Base-by-base conservation (phyloP, 2,113 vertebrate genomes). In the Oncorhynchus kisutch region DNA sequence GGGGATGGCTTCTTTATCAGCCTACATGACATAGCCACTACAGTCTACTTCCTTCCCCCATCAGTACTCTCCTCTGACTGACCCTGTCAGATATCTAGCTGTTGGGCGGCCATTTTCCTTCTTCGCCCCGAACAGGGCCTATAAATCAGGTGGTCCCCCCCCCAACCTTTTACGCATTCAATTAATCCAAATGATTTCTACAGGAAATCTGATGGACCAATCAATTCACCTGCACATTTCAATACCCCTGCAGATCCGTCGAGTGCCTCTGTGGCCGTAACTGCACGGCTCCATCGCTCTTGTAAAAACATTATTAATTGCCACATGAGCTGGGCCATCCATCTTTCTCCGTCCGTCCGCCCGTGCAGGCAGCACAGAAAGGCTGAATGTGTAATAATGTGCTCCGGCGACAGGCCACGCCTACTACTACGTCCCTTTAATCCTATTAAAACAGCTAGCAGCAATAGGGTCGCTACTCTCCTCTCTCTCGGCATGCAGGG, bases 251-350 rank as follows among this genome's bases (percentile, higher is more conserved):
- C 75, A 76, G 78, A 85, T 87, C 75, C 59, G 73, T 78, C 75
- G 59, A 18, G 16, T 39, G 27, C 27, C 67, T 29, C 29, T 18
- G 25, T 39, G 54, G 39, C 69, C 9, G 66, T 80, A 59, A 62
- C 65, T 70, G 34, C 68, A 74, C 76, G 67, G 70, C 79, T 85
- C 77, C 79, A 85, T 82, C 81, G 77, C 79, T 85, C 83, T 85
- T 87, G 81, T 87, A 85, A 85, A 87, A 87, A 85, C 86, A 84
- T 87, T 85, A 87, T 87, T 87, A 84, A 85, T 87, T 85, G 82
- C 83, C 31, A 66, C 67, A 79, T 71, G 48, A 81, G 73, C 31
- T 16, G 25, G 74, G 72, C 78, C 79, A 87, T 87, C 79, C 81
- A 83, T 87, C 86, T 87, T 79, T 74, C 60, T 64, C 60, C 5